Evolutionary conservation across 2,797 vertebrate genomes (phyloP), one percentile per base, ranked within the genome.

Genomic region (Hirundo rustica): DNA sequence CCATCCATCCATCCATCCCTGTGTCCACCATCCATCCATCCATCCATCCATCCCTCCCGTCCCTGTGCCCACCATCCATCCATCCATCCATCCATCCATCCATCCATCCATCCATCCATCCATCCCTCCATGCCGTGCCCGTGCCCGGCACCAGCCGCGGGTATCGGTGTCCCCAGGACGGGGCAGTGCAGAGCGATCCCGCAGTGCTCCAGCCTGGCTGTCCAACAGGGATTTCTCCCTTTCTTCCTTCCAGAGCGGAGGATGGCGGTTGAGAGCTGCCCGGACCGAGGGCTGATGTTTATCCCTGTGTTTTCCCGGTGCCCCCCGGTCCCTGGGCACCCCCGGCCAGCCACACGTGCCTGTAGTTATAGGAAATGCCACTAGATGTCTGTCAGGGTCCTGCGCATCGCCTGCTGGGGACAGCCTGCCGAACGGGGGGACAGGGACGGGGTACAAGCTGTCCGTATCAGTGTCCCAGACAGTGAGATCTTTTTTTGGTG

Each of bases 341-440:
- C 47, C 54, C 2, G 29, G 2, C 48, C 48, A 29, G 25, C 67
- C 53, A 4, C 5, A 0, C 3, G 42, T 42, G 40, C 65, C 45
- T 95, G 93, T 84, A 94, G 90, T 95, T 78, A 47, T 14, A 15
- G 55, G 1, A n/a, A 60, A 54, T 53, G 73, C 93, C 88, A 73
- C 95, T 75, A 95, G 92, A 80, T 93, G 94, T 93, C 95, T 94
- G 76, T 36, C 90, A n/a, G 89, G 92, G 82, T 5, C 79, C 93
- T 91, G 50, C 29, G 9, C 78, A 21, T 7, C 38, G 29, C n/a
- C 89, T 68, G 87, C 75, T 30, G 13, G 48, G 62, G 25, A 36
- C 8, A 44, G 66, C 62, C 61, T 5, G 80, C 23, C 32, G 3
- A 40, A 3, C 13, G 6, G 50, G 42, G 73, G 30, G 11, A 47